These are phyloP conservation scores for Graphium colonna DNA, from an alignment of 2,888 invertebrate species.

Conservation along the genomic window DNA sequence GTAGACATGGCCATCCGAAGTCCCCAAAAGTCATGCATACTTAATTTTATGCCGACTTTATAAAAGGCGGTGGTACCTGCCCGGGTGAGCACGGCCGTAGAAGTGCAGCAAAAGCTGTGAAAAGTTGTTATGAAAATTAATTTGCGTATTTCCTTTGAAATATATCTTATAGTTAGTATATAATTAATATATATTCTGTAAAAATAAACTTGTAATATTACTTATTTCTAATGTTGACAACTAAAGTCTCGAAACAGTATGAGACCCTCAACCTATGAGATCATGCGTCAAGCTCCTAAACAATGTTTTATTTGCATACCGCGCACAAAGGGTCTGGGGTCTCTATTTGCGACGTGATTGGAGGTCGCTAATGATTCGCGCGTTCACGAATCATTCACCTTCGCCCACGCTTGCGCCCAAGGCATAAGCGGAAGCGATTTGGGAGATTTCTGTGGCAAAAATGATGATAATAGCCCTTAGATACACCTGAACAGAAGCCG, in stretches of 20 bases:
- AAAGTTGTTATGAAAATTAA: too few species aligned
- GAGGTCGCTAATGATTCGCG: conserved; percentile 31
- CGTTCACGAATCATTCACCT: conserved; percentile 67
- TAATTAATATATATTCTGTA: too few species aligned
- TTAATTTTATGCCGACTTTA: too few species aligned
- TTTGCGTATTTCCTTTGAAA: too few species aligned
- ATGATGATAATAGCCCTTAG: background rate
- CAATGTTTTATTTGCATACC: conserved; percentile 27
- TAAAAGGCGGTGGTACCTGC: too few species aligned
- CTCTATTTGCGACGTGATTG: conserved; percentile 43
- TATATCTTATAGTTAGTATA: too few species aligned
- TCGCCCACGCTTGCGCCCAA: conserved; percentile 40
- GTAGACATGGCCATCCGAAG: too few species aligned
- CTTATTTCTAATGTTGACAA: background rate
- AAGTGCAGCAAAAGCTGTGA: too few species aligned
- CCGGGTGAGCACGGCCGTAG: too few species aligned
- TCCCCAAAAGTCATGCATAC: too few species aligned
- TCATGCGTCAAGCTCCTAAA: background rate
- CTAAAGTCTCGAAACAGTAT: background rate
- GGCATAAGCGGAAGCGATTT: conserved; percentile 22
- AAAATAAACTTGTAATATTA: too few species aligned
- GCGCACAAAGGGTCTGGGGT: conserved; percentile 32
- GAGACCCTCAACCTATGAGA: background rate
- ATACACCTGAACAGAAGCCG: too few species aligned
- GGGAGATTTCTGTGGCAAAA: background rate